phyloP scores from a whole-genome alignment of 1,140 invertebrate genomes.

The Pomacea maculata region DNA sequence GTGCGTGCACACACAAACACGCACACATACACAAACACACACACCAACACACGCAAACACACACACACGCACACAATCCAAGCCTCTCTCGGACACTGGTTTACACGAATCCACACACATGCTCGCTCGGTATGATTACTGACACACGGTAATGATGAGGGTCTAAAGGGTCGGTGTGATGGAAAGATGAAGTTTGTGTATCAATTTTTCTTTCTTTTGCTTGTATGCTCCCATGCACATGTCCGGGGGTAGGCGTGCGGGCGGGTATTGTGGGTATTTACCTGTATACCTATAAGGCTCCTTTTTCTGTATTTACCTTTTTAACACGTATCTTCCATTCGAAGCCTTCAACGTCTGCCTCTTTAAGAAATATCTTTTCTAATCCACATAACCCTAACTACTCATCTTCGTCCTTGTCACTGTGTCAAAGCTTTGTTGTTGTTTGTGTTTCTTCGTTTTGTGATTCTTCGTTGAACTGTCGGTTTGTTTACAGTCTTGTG shows the following conservation, averaged over 20 bases:
- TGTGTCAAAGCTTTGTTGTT: too few species aligned
- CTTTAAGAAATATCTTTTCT: too few species aligned
- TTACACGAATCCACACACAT: neutral
- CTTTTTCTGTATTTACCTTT: neutral
- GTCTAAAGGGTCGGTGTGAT: too few species aligned
- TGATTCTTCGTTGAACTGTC: too few species aligned
- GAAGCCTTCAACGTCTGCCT: too few species aligned
- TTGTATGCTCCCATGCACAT: neutral
- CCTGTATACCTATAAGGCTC: neutral
- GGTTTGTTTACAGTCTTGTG: too few species aligned
- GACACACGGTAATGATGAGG: neutral
- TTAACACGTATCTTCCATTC: too few species aligned
- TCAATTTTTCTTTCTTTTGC: too few species aligned
- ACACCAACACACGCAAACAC: neutral
- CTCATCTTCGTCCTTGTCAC: too few species aligned
- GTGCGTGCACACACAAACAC: neutral
- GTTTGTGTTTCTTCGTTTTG: too few species aligned
- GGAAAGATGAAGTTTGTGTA: too few species aligned
- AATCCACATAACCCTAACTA: too few species aligned
- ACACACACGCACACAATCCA: neutral
- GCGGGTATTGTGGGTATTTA: neutral
- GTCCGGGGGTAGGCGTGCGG: neutral
- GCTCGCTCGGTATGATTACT: neutral
- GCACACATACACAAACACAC: neutral
- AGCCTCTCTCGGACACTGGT: neutral